Evolutionary conservation across 2,113 vertebrate genomes (phyloP).

Genomic region (Psittacula cyanocephala): DNA sequence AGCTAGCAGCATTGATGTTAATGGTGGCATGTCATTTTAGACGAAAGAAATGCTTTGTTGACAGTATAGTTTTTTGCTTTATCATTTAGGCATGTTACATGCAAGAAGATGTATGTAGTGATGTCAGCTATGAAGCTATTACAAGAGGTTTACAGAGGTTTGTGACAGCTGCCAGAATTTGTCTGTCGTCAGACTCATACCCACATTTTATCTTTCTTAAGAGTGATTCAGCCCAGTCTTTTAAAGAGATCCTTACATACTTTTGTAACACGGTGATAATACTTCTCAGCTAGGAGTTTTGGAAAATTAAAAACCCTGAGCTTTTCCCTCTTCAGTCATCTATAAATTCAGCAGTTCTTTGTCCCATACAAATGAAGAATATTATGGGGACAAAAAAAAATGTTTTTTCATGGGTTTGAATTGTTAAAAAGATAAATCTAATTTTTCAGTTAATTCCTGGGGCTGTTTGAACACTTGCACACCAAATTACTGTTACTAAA

Average conservation of each 20-base stretch:
- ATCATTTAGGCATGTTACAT: not conserved
- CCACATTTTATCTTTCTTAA: not conserved
- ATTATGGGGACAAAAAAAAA: not conserved
- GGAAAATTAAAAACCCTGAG: not conserved
- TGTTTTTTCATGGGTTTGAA: not conserved
- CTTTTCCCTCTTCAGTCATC: not conserved
- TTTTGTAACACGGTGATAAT: not conserved
- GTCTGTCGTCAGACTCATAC: not conserved
- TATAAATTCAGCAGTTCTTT: not conserved
- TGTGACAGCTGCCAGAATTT: conserved; percentile 4
- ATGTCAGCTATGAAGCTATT: not conserved
- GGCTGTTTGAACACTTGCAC: not conserved
- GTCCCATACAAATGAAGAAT: not conserved
- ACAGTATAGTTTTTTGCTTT: not conserved
- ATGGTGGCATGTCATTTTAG: not conserved
- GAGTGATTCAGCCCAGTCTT: not conserved
- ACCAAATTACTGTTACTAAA: not conserved
- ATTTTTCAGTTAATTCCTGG: not conserved
- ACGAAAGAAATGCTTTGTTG: not conserved
- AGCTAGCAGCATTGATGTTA: not conserved
- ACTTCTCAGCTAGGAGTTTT: not conserved
- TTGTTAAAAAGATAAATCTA: not conserved
- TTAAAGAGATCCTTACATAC: not conserved
- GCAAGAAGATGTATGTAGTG: not conserved
- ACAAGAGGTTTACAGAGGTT: not conserved